phyloP scores from a whole-genome alignment of 2,113 vertebrate species.

The Casuarius casuarius region DNA sequence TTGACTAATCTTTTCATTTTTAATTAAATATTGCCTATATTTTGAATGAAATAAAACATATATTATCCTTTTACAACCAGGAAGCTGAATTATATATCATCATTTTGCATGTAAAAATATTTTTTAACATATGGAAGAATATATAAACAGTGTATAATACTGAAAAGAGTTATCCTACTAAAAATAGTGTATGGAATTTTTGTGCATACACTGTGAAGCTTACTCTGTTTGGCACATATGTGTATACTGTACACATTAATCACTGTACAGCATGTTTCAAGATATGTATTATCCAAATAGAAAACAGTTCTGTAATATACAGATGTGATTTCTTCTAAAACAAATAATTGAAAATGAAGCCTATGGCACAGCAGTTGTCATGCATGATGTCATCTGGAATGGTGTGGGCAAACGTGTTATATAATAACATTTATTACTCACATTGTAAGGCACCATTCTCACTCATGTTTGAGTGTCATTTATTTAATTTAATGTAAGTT shows the following conservation, averaged over 20 bases:
- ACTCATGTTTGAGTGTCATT: background rate
- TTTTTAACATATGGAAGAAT: background rate
- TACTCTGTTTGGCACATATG: background rate
- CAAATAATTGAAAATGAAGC: background rate
- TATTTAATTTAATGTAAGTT: background rate
- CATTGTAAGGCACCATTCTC: background rate
- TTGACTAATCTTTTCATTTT: background rate
- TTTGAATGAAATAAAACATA: background rate
- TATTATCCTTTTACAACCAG: background rate
- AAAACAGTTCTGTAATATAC: background rate
- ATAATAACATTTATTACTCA: background rate
- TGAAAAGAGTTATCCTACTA: background rate
- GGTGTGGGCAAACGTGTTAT: background rate
- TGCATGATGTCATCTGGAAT: background rate
- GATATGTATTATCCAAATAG: background rate
- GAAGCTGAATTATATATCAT: background rate
- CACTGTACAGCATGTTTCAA: background rate
- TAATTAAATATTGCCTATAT: background rate
- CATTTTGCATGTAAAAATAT: background rate
- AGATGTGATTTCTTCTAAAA: background rate
- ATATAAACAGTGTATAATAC: background rate
- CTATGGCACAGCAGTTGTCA: background rate
- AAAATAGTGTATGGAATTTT: background rate
- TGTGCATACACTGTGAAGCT: background rate
- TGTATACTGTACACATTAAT: background rate